These are phyloP conservation scores for Lasiurus cinereus DNA, from an alignment of 2,113 vertebrate genomes.

Conservation along the genomic window DNA sequence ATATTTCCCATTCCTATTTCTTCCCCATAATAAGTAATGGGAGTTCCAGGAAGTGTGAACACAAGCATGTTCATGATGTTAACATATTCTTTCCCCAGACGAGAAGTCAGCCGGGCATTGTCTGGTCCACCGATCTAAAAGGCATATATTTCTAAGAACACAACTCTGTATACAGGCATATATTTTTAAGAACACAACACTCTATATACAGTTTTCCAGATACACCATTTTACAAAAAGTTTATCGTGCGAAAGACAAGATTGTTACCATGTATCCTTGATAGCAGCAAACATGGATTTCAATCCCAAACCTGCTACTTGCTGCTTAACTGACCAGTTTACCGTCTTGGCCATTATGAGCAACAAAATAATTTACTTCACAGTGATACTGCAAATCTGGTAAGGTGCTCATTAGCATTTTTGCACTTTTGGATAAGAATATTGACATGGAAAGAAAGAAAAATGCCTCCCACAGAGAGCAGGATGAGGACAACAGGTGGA, in stretches of 20 bases:
- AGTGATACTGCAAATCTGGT: not conserved
- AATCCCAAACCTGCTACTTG: not conserved
- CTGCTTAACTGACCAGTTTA: not conserved
- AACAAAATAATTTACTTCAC: not conserved
- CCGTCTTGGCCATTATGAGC: not conserved
- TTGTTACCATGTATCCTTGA: not conserved
- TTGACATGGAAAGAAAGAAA: constrained; percentile 37
- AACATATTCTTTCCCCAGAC: constrained; percentile 88
- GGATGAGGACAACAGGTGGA: not conserved
- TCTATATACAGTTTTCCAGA: not conserved
- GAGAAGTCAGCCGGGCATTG: constrained; percentile 90
- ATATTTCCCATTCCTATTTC: constrained; percentile 95
- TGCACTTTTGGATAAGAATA: not conserved
- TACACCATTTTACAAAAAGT: not conserved
- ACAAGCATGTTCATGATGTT: constrained; percentile 95
- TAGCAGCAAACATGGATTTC: not conserved
- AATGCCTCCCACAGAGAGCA: not conserved
- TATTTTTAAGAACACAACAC: not conserved
- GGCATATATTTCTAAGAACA: constrained; percentile 10
- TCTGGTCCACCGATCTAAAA: constrained; percentile 94
- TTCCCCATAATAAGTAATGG: constrained; percentile 97
- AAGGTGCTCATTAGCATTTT: not conserved
- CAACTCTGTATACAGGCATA: not conserved
- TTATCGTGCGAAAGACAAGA: not conserved
- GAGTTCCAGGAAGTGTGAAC: constrained; percentile 96